phyloP scores from a whole-genome alignment of 2,888 invertebrate species.

The Cheilosia pagana region DNA sequence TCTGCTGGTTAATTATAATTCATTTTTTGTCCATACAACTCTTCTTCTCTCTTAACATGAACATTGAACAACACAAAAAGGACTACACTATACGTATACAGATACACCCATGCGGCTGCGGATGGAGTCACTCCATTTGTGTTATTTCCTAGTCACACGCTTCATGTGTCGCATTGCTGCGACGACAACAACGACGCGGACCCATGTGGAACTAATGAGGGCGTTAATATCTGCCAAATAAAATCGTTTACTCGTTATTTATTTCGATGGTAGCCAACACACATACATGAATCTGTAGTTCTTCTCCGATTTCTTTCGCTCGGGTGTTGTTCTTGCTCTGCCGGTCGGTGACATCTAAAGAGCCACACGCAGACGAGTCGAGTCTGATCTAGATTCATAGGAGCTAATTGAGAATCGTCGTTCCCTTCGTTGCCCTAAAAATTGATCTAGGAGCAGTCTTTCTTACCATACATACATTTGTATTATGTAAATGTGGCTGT shows the following conservation, averaged over 20 bases:
- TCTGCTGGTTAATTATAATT: constrained; percentile 75
- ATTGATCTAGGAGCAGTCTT: constrained; percentile 21
- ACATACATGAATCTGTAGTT: constrained; percentile 26
- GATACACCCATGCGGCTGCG: too few relatives aligned
- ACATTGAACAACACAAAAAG: constrained; percentile 16
- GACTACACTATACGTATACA: constrained; percentile 25
- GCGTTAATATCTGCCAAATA: constrained; percentile 75
- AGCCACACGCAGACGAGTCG: constrained; percentile 22
- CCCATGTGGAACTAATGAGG: constrained; percentile 72
- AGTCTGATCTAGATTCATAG: constrained; percentile 60
- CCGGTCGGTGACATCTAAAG: constrained; percentile 50
- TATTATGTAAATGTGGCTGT: constrained; percentile 31
- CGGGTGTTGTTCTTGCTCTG: not conserved
- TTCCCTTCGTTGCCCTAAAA: not conserved
- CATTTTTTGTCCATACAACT: constrained; percentile 44
- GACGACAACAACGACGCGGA: constrained; percentile 26
- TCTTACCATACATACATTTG: constrained; percentile 2
- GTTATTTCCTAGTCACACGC: constrained; percentile 52
- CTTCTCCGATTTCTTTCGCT: constrained; percentile 14
- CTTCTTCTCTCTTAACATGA: constrained; percentile 13
- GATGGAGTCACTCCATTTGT: constrained; percentile 32
- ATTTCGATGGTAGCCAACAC: constrained; percentile 54
- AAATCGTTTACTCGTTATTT: constrained; percentile 74
- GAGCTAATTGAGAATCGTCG: constrained; percentile 62
- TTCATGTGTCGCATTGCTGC: not conserved